A percentile compares a stretch with the other conserved stretches of the same genome.
These are phyloP conservation scores for Alviniconcha strummeri DNA, from an alignment of 2,888 invertebrate species.

Conservation along the genomic window DNA sequence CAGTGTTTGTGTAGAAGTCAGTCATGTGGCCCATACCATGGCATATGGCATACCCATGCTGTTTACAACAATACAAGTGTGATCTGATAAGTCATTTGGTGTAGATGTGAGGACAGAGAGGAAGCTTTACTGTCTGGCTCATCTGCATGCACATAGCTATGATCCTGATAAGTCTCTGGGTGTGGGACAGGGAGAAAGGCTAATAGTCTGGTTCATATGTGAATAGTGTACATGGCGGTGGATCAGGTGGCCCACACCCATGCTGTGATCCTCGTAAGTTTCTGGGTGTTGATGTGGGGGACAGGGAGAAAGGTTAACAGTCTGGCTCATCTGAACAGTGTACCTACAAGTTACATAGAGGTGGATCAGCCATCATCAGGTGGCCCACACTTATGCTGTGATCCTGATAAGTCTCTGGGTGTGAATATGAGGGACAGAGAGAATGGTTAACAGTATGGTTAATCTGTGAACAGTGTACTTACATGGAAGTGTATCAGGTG, in stretches of 20 bases:
- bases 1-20: background rate
- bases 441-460: constrained; percentile 78
- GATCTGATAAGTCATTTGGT: too few species aligned
- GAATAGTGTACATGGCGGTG: background rate
- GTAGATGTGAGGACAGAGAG: background rate
- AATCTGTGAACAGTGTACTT: constrained; percentile 59
- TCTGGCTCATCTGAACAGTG: constrained; percentile 76
- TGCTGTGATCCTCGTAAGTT: too few species aligned
- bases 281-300: too few species aligned
- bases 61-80: too few species aligned
- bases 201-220: constrained; percentile 63
- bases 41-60: too few species aligned
- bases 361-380: constrained; percentile 79
- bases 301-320: background rate
- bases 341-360: constrained; percentile 83
- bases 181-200: constrained; percentile 90
- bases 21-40: background rate
- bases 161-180: constrained; percentile 83
- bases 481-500: constrained; percentile 59
- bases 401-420: constrained; percentile 84
- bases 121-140: background rate
- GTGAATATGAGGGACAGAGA: constrained; percentile 91
- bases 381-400: constrained; percentile 79
- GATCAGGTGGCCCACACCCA: background rate
- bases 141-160: constrained; percentile 82